Percentiles rank a stretch among this genome's conserved stretches.
phyloP scores from a whole-genome alignment of 2,113 vertebrate species.

The Fukomys damarensis region DNA sequence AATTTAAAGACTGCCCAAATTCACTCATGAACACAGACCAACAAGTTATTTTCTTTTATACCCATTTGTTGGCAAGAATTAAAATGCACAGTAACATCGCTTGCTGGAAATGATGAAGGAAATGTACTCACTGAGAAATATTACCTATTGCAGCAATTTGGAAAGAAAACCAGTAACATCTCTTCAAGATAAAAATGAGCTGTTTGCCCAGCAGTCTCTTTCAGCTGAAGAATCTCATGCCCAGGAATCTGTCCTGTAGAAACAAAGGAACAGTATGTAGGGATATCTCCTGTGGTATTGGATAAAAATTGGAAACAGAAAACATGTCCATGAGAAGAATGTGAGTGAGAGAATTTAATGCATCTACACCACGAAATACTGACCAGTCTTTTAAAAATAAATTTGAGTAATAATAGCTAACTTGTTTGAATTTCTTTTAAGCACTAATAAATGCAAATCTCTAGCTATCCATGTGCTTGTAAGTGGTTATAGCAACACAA shows the following conservation, averaged over 20 bases:
- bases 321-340: neutral
- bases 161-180: neutral
- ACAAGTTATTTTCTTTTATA: neutral
- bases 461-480: neutral
- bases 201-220: neutral
- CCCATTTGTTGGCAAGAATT: neutral
- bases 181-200: neutral
- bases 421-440: neutral
- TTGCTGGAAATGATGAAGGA: neutral
- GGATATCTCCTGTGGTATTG: neutral
- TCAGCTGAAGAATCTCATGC: neutral
- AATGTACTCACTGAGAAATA: neutral
- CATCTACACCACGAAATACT: neutral
- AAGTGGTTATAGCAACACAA: neutral
- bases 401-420: neutral
- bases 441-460: neutral
- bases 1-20: neutral
- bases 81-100: neutral
- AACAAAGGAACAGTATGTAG: neutral
- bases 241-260: neutral
- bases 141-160: neutral
- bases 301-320: neutral
- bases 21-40: neutral
- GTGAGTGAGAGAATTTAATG: neutral
- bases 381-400: neutral